These are phyloP conservation scores for Cyprinodon brontotheroides DNA, from an alignment of 2,113 vertebrate species.

Conservation along the genomic window DNA sequence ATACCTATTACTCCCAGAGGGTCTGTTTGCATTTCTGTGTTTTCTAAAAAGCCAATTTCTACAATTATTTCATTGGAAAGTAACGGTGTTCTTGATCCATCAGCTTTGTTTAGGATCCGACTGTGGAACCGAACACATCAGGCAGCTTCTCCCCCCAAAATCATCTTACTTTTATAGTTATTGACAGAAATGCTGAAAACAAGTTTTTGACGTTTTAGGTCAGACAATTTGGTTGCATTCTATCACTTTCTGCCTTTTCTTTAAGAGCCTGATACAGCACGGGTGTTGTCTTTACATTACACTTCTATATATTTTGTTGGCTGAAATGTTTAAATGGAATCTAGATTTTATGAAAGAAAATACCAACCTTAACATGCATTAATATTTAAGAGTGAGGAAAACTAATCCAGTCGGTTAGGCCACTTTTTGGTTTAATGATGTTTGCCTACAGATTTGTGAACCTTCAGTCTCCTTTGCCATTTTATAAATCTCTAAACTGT, in stretches of 20 bases:
- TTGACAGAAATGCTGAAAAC: no score
- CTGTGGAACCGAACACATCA: no score
- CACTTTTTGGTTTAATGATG: neutral
- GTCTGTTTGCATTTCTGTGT: no score
- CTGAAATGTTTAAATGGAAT: neutral
- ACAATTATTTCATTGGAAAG: no score
- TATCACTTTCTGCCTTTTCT: neutral
- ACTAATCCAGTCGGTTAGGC: neutral
- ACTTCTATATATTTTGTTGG: neutral
- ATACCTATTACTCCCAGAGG: no score
- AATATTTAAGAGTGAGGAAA: neutral
- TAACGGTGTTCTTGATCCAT: no score
- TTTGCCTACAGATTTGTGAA: conserved; percentile 14
- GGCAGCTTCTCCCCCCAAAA: no score
- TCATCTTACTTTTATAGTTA: no score
- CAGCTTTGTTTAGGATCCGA: no score
- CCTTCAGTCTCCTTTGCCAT: conserved; percentile 20
- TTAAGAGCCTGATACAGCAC: neutral
- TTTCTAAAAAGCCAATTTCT: no score
- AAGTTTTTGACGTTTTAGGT: no score
- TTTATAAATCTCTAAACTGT: conserved; percentile 35
- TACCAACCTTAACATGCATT: neutral
- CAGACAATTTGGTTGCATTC: neutral
- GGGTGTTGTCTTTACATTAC: neutral
- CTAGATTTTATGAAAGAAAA: no score